These are phyloP conservation scores for Cheumatopsyche charites DNA, from an alignment of 1,140 invertebrate species.

Conservation along the genomic window DNA sequence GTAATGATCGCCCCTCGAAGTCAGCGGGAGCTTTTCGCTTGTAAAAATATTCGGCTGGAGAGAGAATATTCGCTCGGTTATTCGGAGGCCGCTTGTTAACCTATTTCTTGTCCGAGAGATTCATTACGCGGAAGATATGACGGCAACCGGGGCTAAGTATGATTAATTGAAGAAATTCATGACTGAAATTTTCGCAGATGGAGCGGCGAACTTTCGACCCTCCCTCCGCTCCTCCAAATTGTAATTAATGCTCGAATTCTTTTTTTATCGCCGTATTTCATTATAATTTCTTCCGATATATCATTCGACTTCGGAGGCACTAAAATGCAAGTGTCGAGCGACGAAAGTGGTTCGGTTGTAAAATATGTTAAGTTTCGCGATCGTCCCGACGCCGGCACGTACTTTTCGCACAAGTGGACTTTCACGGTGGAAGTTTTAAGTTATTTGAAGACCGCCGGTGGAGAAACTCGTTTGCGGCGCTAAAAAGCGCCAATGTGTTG, in stretches of 20 bases:
- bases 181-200: constrained; percentile 45
- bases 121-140: constrained; percentile 49
- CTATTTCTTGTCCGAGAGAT: constrained; percentile 48
- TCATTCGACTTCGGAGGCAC: neutral
- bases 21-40: neutral
- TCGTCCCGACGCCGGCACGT: neutral
- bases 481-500: constrained; percentile 7
- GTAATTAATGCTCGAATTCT: constrained; percentile 31
- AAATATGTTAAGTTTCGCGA: neutral
- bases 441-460: constrained; percentile 9
- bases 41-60: constrained; percentile 21
- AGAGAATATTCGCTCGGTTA: constrained; percentile 20
- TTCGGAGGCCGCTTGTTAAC: constrained; percentile 43
- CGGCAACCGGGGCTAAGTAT: constrained; percentile 47
- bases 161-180: constrained; percentile 49
- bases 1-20: constrained; percentile 9
- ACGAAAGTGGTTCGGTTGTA: constrained; percentile 5
- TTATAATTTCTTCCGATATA: constrained; percentile 9
- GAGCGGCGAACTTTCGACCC: constrained; percentile 9
- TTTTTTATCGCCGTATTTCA: neutral
- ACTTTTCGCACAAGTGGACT: constrained; percentile 3
- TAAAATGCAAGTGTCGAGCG: constrained; percentile 15
- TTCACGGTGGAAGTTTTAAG: constrained; percentile 3
- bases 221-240: constrained; percentile 18
- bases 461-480: neutral